Conservation (phyloP, 1,140 invertebrate genomes). For the Epicauta chinensis region DNA sequence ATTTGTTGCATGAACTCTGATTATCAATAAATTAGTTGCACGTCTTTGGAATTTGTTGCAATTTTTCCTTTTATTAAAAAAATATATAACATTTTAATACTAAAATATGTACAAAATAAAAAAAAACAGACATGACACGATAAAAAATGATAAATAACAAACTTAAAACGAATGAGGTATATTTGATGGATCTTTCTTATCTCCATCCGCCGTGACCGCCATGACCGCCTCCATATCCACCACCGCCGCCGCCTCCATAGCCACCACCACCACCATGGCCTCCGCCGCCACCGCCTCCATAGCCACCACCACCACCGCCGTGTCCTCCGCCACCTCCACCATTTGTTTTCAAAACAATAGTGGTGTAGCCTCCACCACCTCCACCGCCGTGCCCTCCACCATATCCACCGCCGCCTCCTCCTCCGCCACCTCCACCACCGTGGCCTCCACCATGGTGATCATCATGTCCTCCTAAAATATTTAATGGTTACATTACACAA, state of each 20-base stretch:
- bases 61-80: not conserved
- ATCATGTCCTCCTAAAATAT: too few species aligned
- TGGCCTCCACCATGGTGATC: too few species aligned
- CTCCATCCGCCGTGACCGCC: conserved; percentile 4
- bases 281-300: conserved; percentile 1
- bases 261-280: conserved; percentile 11
- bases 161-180: conserved; percentile 24
- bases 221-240: conserved; percentile 9
- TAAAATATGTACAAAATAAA: conserved; percentile 25
- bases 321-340: too few species aligned
- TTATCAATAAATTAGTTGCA: not conserved
- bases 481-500: too few species aligned
- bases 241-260: conserved; percentile 2
- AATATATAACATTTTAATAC: conserved; percentile 11
- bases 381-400: too few species aligned
- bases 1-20: too few species aligned
- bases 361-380: too few species aligned
- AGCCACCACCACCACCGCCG: too few species aligned
- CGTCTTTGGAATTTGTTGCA: not conserved
- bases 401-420: too few species aligned
- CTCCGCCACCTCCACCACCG: too few species aligned
- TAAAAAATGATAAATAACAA: conserved; percentile 22
- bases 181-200: not conserved
- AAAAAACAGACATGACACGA: conserved; percentile 19
- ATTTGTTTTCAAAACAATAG: too few species aligned